phyloP scores from a whole-genome alignment of 2,888 invertebrate species.

The Eremobia ochroleuca region DNA sequence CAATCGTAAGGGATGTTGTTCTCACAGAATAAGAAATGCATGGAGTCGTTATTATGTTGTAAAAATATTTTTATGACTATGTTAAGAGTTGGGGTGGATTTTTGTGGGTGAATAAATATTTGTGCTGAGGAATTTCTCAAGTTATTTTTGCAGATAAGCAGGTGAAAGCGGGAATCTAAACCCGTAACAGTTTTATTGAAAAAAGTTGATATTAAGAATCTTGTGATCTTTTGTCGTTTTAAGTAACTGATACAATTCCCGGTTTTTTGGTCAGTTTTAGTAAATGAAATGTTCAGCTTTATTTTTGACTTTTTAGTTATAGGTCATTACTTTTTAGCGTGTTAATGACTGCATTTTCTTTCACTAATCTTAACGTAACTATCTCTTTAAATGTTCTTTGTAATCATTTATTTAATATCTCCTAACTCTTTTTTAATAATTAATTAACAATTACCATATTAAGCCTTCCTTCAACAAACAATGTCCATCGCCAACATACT shows the following conservation, averaged over 20 bases:
- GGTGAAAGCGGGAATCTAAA: not conserved
- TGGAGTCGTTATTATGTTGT: conserved; percentile 73
- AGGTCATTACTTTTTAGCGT: too few species aligned
- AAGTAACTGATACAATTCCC: not conserved
- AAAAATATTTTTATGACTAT: conserved; percentile 59
- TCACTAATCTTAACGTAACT: not conserved
- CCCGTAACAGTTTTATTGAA: not conserved
- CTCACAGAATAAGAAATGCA: conserved; percentile 71
- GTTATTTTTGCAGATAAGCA: conserved; percentile 1
- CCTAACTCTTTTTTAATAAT: not conserved
- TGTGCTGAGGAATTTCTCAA: not conserved
- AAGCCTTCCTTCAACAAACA: not conserved
- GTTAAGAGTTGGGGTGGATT: conserved; percentile 43
- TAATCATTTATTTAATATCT: too few species aligned
- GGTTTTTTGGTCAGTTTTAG: not conserved
- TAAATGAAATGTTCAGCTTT: too few species aligned
- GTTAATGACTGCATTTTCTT: not conserved
- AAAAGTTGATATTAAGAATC: not conserved
- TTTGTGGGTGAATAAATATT: conserved; percentile 34
- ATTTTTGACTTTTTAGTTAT: not conserved
- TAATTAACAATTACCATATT: too few species aligned
- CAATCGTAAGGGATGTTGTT: conserved; percentile 84
- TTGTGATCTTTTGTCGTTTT: not conserved
- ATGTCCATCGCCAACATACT: not conserved
- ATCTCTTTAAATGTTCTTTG: not conserved